A percentile compares a stretch with the other conserved stretches of the same genome.
Conservation (phyloP, 2,888 invertebrate genomes). For the Uloborus plumipes region DNA sequence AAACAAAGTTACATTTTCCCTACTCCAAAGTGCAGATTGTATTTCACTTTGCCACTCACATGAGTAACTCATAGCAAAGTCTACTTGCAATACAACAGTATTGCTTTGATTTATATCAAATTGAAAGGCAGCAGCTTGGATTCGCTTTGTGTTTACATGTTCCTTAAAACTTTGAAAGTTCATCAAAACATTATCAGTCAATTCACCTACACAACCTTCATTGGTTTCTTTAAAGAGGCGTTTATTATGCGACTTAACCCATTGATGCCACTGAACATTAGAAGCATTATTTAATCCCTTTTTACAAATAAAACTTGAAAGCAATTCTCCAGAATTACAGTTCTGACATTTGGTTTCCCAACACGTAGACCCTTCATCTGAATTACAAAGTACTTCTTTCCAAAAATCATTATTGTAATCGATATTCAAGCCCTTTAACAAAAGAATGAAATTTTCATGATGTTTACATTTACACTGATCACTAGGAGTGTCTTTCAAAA, state of each 20-base stretch:
- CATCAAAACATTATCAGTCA: too few relatives aligned
- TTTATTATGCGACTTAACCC: not conserved
- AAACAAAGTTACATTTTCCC: too few relatives aligned
- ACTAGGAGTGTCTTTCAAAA: not conserved
- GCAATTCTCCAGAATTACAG: not conserved
- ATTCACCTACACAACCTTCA: too few relatives aligned
- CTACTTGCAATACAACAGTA: too few relatives aligned
- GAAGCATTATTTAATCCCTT: not conserved
- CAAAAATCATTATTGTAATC: not conserved
- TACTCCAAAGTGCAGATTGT: too few relatives aligned
- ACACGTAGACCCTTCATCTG: not conserved
- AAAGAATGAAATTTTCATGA: slow-evolving; percentile 1
- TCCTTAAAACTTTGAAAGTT: too few relatives aligned
- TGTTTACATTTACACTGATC: not conserved
- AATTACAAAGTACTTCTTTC: not conserved
- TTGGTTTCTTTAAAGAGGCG: too few relatives aligned
- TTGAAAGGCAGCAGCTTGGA: too few relatives aligned
- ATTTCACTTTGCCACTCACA: too few relatives aligned
- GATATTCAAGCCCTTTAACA: slow-evolving; percentile 2
- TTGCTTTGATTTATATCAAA: too few relatives aligned
- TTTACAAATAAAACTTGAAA: not conserved
- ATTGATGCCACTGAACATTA: not conserved
- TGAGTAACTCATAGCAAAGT: too few relatives aligned
- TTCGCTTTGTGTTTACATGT: too few relatives aligned
- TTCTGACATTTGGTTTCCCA: not conserved